Conservation (phyloP, 2,113 vertebrate genomes). For the Sapajus apella region DNA sequence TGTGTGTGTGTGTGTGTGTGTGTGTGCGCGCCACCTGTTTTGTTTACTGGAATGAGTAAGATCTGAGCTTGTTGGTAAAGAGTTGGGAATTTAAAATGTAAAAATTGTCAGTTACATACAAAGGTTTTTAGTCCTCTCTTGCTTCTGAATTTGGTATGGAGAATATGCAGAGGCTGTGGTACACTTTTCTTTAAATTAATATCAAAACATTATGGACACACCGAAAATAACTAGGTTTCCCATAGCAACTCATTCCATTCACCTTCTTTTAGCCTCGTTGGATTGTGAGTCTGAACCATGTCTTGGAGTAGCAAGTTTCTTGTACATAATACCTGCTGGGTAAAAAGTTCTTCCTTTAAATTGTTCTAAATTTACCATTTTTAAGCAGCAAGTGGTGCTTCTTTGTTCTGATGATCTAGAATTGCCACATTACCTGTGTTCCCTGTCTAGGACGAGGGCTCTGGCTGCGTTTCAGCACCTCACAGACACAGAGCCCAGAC, state of each 20-base stretch:
- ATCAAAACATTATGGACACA: not conserved
- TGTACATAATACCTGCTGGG: not conserved
- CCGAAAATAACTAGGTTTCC: conserved; percentile 48
- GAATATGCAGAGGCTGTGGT: not conserved
- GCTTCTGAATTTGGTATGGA: conserved; percentile 7
- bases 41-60: not conserved
- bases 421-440: not conserved
- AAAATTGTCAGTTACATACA: not conserved
- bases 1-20: no score
- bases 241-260: conserved; percentile 36
- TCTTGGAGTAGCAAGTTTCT: not conserved
- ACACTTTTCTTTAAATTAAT: conserved; percentile 2
- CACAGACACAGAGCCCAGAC: not conserved
- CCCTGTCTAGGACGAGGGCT: not conserved
- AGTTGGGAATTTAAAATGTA: not conserved
- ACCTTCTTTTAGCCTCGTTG: conserved; percentile 9
- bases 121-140: not conserved
- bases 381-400: not conserved
- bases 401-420: not conserved
- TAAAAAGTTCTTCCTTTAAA: conserved; percentile 47
- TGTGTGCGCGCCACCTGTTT: not conserved
- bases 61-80: not conserved
- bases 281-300: not conserved
- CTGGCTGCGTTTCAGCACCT: not conserved
- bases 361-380: conserved; percentile 56